These are phyloP conservation scores for Lycocerus yunnanus DNA, from an alignment of 2,888 invertebrate genomes.

Conservation along the genomic window DNA sequence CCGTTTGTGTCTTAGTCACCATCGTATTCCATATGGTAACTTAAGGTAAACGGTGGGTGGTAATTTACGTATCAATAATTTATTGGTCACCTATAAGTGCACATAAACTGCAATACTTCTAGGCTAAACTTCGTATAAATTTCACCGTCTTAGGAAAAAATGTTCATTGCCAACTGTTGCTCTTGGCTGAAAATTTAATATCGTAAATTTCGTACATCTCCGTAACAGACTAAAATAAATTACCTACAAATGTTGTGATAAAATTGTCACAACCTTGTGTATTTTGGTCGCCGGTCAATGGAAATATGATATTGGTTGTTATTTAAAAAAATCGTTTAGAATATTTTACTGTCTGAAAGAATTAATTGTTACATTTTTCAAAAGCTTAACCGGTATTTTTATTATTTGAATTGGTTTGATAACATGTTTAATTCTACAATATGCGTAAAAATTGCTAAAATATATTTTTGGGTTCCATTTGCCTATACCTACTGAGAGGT, in stretches of 20 bases:
- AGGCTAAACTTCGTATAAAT: not conserved
- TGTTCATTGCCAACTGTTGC: not conserved
- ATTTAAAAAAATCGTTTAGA: not conserved
- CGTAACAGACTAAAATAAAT: not conserved
- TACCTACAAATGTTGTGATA: not conserved
- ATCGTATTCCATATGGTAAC: not conserved
- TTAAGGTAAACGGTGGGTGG: not conserved
- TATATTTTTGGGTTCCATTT: too few relatives aligned
- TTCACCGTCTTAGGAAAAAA: not conserved
- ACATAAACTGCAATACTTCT: not conserved
- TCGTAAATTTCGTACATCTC: not conserved
- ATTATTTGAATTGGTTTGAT: too few relatives aligned
- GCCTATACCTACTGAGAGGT: too few relatives aligned
- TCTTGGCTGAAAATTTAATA: not conserved
- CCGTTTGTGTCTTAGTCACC: not conserved
- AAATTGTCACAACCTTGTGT: not conserved
- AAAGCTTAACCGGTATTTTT: not conserved
- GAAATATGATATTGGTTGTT: not conserved
- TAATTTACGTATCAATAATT: not conserved
- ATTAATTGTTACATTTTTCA: not conserved
- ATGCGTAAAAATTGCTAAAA: too few relatives aligned
- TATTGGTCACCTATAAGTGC: not conserved
- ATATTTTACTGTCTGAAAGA: not conserved
- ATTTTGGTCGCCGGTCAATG: not conserved
- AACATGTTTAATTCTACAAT: too few relatives aligned